Evolutionary conservation across 2,113 vertebrate species (phyloP).

Genomic region (Zosterops japonicus): DNA sequence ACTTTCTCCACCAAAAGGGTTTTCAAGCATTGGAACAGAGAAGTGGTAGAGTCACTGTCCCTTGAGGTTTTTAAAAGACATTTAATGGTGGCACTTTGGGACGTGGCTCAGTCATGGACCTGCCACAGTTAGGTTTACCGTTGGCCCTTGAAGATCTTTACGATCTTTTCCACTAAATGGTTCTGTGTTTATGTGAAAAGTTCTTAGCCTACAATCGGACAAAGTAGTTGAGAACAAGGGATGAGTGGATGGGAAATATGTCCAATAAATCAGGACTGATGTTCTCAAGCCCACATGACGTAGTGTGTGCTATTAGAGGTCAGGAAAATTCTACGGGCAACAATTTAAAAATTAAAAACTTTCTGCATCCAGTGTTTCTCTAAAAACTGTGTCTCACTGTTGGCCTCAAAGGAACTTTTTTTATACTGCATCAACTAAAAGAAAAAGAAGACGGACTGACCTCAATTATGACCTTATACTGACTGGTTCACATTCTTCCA

Average conservation of each 20-base stretch:
- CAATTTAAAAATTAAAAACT: neutral
- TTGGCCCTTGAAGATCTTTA: neutral
- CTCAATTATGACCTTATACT: neutral
- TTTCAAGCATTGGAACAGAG: neutral
- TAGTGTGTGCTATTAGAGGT: neutral
- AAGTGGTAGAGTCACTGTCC: neutral
- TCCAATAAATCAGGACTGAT: neutral
- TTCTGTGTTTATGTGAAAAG: neutral
- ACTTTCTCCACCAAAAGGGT: neutral
- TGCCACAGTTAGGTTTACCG: neutral
- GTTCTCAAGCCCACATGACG: rapidly evolving
- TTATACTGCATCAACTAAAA: neutral
- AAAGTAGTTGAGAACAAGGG: neutral
- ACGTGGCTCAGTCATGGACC: neutral
- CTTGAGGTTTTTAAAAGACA: neutral
- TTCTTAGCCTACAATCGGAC: neutral
- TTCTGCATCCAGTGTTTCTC: neutral
- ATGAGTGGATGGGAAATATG: neutral
- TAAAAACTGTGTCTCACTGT: neutral
- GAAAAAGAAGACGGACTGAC: neutral
- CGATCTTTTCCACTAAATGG: neutral
- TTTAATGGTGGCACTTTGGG: neutral
- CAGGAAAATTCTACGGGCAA: neutral
- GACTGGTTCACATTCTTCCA: slow-evolving; percentile 11
- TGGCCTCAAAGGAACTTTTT: neutral